These are phyloP conservation scores for Lasiommata megera DNA, from an alignment of 2,888 invertebrate species.

Conservation along the genomic window DNA sequence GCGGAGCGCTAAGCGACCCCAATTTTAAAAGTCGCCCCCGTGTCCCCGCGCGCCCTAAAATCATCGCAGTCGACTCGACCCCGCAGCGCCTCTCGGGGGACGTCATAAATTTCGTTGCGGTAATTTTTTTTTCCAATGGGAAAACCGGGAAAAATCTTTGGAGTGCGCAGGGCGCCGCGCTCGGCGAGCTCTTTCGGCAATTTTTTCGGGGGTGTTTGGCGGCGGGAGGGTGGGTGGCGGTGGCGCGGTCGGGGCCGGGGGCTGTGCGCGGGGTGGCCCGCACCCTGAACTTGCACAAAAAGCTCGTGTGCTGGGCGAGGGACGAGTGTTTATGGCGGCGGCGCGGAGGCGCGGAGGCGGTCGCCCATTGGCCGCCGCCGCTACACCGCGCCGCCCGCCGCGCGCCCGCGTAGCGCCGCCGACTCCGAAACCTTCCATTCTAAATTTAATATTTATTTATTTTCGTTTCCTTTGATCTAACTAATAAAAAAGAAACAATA, in stretches of 20 bases:
- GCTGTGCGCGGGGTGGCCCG: constrained; percentile 59
- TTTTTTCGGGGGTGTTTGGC: constrained; percentile 54
- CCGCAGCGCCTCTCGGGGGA: constrained; percentile 15
- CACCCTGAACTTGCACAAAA: constrained; percentile 68
- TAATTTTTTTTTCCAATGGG: constrained; percentile 19
- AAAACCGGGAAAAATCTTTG: constrained; percentile 45
- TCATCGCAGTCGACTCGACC: constrained; percentile 1
- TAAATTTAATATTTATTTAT: too few species aligned
- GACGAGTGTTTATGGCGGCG: constrained; percentile 56
- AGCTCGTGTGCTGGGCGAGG: constrained; percentile 55
- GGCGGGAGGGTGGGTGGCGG: constrained; percentile 19
- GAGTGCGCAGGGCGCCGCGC: constrained; percentile 38
- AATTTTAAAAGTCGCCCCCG: constrained; percentile 14
- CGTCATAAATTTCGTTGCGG: constrained; percentile 3
- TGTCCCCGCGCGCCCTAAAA: neutral
- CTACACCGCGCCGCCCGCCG: constrained; percentile 20
- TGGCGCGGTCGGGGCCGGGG: constrained; percentile 21
- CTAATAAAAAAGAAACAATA: too few species aligned
- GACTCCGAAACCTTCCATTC: too few species aligned
- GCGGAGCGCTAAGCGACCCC: neutral
- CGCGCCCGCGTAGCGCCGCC: constrained; percentile 29
- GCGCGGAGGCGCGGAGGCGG: constrained; percentile 54
- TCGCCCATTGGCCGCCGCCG: constrained; percentile 62
- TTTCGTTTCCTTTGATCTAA: too few species aligned
- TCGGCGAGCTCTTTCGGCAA: constrained; percentile 51